Conservation (phyloP, 1,140 invertebrate genomes). For the Heliconius eleuchia region DNA sequence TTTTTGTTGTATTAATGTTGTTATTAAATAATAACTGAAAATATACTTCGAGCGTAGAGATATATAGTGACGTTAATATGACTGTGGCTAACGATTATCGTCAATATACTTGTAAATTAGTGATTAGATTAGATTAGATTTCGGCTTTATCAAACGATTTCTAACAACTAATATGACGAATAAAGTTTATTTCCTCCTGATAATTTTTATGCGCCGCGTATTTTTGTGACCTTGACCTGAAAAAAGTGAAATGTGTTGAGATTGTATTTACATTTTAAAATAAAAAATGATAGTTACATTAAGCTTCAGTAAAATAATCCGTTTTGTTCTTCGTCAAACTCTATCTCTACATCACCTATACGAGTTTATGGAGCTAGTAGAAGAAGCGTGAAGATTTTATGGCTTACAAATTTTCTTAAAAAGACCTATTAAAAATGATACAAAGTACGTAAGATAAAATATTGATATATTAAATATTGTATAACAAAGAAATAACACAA, state of each 20-base stretch:
- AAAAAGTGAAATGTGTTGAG: background rate
- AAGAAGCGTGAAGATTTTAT: too few species aligned
- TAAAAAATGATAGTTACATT: background rate
- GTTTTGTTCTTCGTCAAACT: too few species aligned
- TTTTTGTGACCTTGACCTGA: background rate
- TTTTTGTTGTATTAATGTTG: too few species aligned
- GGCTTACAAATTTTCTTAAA: too few species aligned
- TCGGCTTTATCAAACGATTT: background rate
- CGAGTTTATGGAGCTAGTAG: too few species aligned
- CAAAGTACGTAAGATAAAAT: too few species aligned
- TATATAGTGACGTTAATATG: background rate
- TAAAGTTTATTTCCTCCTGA: background rate
- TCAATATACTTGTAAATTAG: background rate
- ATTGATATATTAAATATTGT: too few species aligned
- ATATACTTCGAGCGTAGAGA: background rate
- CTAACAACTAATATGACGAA: background rate
- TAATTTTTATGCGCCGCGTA: background rate
- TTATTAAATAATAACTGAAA: background rate
- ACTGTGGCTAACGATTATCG: background rate
- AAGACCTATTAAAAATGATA: too few species aligned
- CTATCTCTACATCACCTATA: too few species aligned
- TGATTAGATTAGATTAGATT: slow-evolving; percentile 25
- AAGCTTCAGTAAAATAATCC: too few species aligned
- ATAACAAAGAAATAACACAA: too few species aligned
- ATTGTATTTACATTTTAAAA: background rate